Base-by-base conservation (phyloP, 2,888 invertebrate genomes). In the Cosmopolites sordidus region DNA sequence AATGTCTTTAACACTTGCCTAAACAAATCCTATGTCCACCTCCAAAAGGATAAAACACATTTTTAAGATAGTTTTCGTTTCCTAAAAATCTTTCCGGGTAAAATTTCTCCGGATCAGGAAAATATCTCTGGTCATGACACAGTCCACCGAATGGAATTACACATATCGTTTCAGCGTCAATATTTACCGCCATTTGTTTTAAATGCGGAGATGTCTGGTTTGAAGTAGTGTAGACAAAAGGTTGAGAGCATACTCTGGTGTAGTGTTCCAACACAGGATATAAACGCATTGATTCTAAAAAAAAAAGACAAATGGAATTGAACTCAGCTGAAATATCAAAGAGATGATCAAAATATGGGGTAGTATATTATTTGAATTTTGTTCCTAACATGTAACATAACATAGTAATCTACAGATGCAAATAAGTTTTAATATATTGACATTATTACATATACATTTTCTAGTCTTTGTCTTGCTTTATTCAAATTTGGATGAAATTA, bases 11-110 rank as follows among this genome's bases (percentile, higher is more conserved):
- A 33, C 11, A 33, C n/a, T 39, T 44, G 48, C 55, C 55, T 51
- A 55, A 55, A 44, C 55, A 55, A 48, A 48, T 15, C 6, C 55
- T 16, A 37, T 55, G 55, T 22, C 55, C 55, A 14, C 51, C 55
- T 5, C 55, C 55, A 40, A 55, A 51, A 4, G 55, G 55, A 22
- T 41, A 51, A 48, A 51, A 55, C n/a, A 55, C 41, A 3, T 41
- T 29, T 30, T 45, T 54, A 46, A 43, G 22, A 9, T 37, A 29
- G 4, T 38, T 29, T 3, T 51, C 48, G 11, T 38, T 48, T 22
- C 47, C 37, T 39, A 55, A 16, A 48, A 55, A 55, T 39, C 55
- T 39, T 16, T 51, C 48, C 1, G 51, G 55, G 6, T 16, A 47
- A 42, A 44, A 55, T 43, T 12, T 27, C 38, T 55, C 41, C 8